Evolutionary conservation across 2,888 invertebrate genomes (phyloP).

Genomic region (Fabriciana adippe): DNA sequence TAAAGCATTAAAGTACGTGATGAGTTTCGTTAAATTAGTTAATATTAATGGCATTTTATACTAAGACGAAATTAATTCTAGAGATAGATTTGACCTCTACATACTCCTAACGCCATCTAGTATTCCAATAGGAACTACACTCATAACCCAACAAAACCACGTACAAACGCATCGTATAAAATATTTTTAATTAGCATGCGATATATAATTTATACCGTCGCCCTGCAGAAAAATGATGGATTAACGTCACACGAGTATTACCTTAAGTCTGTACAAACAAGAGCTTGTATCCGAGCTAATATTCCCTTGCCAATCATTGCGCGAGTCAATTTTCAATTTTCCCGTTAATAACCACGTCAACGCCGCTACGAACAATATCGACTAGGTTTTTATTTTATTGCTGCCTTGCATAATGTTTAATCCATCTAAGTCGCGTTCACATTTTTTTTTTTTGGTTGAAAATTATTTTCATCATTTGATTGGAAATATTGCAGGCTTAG

Average conservation of each 20-base stretch:
- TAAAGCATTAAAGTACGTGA: no score
- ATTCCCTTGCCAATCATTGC: conserved; percentile 80
- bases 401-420: conserved; percentile 6
- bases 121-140: neutral
- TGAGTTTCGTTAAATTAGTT: no score
- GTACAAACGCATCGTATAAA: conserved; percentile 3
- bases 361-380: conserved; percentile 62
- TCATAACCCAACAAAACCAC: neutral
- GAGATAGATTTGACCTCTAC: neutral
- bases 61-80: no score
- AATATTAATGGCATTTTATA: no score
- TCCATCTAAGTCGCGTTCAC: conserved; percentile 21
- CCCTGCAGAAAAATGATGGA: conserved; percentile 64
- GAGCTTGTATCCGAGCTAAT: conserved; percentile 70
- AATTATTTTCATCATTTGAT: neutral
- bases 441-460: conserved; percentile 9
- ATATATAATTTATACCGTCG: conserved; percentile 1
- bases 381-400: conserved; percentile 33
- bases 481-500: neutral
- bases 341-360: conserved; percentile 78
- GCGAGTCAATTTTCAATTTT: conserved; percentile 80
- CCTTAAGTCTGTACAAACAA: conserved; percentile 7
- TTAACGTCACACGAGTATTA: conserved; percentile 61
- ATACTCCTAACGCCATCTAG: conserved; percentile 32
- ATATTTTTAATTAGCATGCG: conserved; percentile 20